Base-by-base conservation (phyloP, 2,888 invertebrate species). In the Xestia sexstrigata region DNA sequence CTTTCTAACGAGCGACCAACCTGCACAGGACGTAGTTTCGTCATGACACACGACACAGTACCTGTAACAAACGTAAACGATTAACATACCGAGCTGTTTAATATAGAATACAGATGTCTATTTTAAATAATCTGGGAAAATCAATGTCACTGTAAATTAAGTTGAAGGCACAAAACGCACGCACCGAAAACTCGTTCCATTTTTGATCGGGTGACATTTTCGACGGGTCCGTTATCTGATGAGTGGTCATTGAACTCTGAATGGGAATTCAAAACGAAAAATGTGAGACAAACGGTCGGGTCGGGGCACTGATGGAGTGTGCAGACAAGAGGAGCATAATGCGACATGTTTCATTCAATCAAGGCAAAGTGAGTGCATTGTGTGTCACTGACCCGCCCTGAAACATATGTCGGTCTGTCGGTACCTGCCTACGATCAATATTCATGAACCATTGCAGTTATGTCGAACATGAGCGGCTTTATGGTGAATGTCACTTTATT, bases 261-360 rank as follows among this genome's bases (percentile, higher is more conserved):
- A 82, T 85, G 76, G 80, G 84, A 87, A 86, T 90, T 88, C 89
- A 88, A 90, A 90, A 90, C 90, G 87, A 90, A 91, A 90, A 89
- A 90, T 89, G 84, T 83, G 84, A 87, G 84, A 85, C 82, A 75
- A 73, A 79, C 76, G 62, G 76, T 74, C 74, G 79, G 74, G 68
- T 74, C 78, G 75, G 39, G 72, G 63, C 70, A 68, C 78, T 87
- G 87, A 89, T 87, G 83, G 83, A 87, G 82, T 83, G 81, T 82
- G 83, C 87, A 89, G 86, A 83, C 87, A 83, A 88, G 86, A 87
- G 78, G 79, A 58, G 76, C 86, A 84, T 88, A 89, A 87, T 88
- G 88, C 88, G 89, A 87, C 91, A 91, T 90, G 91, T 93, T 93
- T 94, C 91, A 93, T 94, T 95, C 92, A 95, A 95, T 95, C 93